Conservation (phyloP, 2,888 invertebrate species). For the Pollenia griseotomentosa region DNA sequence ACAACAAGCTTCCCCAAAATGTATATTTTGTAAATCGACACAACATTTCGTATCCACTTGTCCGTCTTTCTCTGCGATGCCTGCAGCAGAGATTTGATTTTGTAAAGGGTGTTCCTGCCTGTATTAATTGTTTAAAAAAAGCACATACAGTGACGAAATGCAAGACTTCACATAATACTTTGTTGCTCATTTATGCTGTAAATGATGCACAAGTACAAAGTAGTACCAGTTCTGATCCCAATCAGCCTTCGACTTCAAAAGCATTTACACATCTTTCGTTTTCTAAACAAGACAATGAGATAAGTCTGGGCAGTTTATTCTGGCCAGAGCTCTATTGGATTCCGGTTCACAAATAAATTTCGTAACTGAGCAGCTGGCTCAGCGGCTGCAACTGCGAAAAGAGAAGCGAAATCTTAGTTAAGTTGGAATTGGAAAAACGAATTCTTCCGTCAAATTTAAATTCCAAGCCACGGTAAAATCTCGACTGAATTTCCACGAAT, state of each 20-base stretch:
- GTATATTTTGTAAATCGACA: neutral
- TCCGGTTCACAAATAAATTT: neutral
- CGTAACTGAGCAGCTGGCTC: neutral
- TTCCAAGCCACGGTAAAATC: neutral
- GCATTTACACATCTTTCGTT: neutral
- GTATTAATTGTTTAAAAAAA: constrained; percentile 13
- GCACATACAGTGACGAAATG: constrained; percentile 2
- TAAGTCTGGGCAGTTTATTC: neutral
- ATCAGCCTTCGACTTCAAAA: neutral
- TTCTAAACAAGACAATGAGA: constrained; percentile 1
- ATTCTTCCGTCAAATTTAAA: neutral
- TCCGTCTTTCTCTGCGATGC: neutral
- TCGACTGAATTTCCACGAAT: constrained; percentile 32
- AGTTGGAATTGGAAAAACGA: neutral
- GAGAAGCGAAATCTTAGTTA: neutral
- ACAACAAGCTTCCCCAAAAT: neutral
- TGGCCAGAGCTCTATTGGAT: neutral
- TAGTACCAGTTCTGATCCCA: neutral
- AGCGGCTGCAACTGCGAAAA: neutral
- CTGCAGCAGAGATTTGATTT: constrained; percentile 22
- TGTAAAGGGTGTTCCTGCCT: constrained; percentile 8
- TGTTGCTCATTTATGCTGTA: neutral
- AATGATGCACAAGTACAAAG: neutral
- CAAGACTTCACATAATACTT: neutral
- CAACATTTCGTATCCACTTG: constrained; percentile 15